Conservation (phyloP, 2,888 invertebrate genomes). For the Lithophane ornitopus region DNA sequence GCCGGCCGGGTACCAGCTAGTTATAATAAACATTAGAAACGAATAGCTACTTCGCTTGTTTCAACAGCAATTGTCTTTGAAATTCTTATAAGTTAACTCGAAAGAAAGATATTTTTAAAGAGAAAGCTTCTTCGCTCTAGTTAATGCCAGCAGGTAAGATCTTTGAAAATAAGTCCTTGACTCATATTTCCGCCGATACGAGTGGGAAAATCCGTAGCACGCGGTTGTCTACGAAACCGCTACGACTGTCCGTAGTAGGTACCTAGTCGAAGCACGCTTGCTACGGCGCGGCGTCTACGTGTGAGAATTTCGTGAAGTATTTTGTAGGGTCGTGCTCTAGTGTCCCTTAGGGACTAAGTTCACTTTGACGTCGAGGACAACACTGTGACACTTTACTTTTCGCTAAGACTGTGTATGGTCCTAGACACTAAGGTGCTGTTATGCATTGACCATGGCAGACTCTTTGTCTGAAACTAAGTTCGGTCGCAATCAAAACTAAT, state of each 20-base stretch:
- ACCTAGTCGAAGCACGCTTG: conserved; percentile 32
- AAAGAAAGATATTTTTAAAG: background rate
- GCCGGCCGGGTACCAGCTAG: background rate
- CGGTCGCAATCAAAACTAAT: background rate
- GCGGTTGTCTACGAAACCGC: conserved; percentile 39
- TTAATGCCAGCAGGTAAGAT: background rate
- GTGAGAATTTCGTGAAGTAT: conserved; percentile 24
- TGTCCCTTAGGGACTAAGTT: conserved; percentile 45
- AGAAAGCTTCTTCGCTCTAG: background rate
- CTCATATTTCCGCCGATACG: conserved; percentile 3
- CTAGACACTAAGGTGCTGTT: conserved; percentile 21
- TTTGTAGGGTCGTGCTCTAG: conserved; percentile 49
- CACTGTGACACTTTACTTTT: conserved; percentile 36
- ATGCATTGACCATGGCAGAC: conserved; percentile 11
- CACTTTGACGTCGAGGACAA: conserved; percentile 44
- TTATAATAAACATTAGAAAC: background rate
- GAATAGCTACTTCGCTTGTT: background rate
- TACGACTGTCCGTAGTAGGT: conserved; percentile 33
- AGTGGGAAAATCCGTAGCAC: conserved; percentile 12
- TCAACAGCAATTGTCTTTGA: background rate
- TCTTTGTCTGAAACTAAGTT: conserved; percentile 16
- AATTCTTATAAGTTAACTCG: background rate
- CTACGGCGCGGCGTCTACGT: conserved; percentile 28
- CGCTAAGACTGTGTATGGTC: conserved; percentile 24
- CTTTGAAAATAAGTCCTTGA: background rate